Conservation (phyloP, 2,888 invertebrate species). For the Epistrophella euchroma region DNA sequence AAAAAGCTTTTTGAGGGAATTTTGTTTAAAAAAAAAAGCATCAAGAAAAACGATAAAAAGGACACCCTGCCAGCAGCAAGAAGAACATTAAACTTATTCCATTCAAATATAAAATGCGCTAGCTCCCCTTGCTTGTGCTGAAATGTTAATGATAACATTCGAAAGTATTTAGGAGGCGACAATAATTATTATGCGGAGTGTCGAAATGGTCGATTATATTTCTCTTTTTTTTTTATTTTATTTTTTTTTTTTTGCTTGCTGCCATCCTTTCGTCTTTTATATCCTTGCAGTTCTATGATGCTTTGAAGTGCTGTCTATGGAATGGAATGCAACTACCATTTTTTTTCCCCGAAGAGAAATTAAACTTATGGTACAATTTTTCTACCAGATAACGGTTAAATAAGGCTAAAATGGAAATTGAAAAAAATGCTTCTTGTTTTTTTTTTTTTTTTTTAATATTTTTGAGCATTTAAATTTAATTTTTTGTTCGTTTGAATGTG, state of each 20-base stretch:
- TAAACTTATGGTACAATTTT: conserved; percentile 63
- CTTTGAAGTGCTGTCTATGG: conserved; percentile 51
- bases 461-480: neutral
- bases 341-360: conserved; percentile 25
- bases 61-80: conserved; percentile 21
- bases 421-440: conserved; percentile 33
- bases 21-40: neutral
- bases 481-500: conserved; percentile 10
- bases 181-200: conserved; percentile 74
- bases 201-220: conserved; percentile 72
- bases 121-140: conserved; percentile 50
- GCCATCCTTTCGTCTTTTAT: conserved; percentile 38
- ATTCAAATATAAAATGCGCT: conserved; percentile 67
- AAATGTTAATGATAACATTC: conserved; percentile 75
- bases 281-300: conserved; percentile 57
- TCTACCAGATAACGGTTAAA: conserved; percentile 68
- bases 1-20: neutral
- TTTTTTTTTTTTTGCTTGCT: neutral
- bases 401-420: conserved; percentile 48
- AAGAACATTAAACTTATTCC: conserved; percentile 67
- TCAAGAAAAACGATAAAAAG: conserved; percentile 33
- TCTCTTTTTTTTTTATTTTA: conserved; percentile 11
- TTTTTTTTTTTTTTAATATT: neutral
- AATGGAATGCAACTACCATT: conserved; percentile 57
- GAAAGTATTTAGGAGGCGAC: conserved; percentile 75